Base-by-base conservation (phyloP, 2,113 vertebrate genomes). In the Noturus placidus region DNA sequence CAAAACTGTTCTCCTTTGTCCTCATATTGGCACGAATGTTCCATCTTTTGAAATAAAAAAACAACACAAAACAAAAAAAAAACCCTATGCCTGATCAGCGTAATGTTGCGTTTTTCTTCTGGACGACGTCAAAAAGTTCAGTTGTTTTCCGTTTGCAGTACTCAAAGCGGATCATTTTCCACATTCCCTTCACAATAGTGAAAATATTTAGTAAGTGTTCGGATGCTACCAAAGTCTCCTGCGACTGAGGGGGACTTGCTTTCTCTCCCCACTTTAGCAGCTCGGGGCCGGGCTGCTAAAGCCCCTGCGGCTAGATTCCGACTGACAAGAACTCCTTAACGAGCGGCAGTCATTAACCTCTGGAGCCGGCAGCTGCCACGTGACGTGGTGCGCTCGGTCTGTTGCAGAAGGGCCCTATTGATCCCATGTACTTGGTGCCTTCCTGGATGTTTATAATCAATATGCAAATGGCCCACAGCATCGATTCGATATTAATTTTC, bases 401-500 rank as follows among this genome's bases (percentile, higher is more conserved):
- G 93, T 95, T 95, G 93, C 95, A 96, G 94, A 93, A 96, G 95
- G 95, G 96, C 94, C 93, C 95, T 96, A 99, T 99, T 96, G 98
- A 99, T 99, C 95, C 94, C 92, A 95, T 96, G 96, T 97, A 96
- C 97, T 97, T 94, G 95, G 96, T 97, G 97, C 97, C 97, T 99
- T 98, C 96, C 93, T 96, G 97, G 96, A 97, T 97, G 97, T 98
- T 99, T 98, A 96, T 98, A 97, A 99, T 99, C 98, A 99, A 99
- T 99, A 99, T 99, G 98, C 97, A 99, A 99, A 99, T 99, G 93
- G 96, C 95, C 96, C 93, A 82, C 95, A 92, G 96, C 96, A 99
- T 99, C 95, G 98, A 99, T 99, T 97, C 94, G 88, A 97, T 99
- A 99, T 99, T 99, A 99, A 99, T 99, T 99, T 99, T 99, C 98